Evolutionary conservation across 1,140 invertebrate species (phyloP).

Genomic region (Parasteatoda tepidariorum): DNA sequence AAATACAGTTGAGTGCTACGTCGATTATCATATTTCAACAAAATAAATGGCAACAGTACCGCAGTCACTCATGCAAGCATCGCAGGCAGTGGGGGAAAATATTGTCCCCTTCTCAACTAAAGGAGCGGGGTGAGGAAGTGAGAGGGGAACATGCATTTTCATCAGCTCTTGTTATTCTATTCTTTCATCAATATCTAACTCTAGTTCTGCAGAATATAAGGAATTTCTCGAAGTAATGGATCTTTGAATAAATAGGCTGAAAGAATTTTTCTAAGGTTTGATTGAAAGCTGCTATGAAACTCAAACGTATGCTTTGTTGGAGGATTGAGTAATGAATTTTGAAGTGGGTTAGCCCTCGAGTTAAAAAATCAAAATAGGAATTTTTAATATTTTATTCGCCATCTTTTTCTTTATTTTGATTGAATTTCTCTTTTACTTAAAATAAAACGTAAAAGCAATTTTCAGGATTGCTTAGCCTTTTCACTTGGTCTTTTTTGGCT

Average conservation of each 20-base stretch:
- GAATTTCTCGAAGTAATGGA: not conserved
- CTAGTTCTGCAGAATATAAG: not conserved
- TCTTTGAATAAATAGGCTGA: not conserved
- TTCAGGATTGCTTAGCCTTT: too few relatives aligned
- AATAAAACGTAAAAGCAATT: too few relatives aligned
- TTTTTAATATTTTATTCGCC: too few relatives aligned
- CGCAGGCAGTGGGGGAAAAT: not conserved
- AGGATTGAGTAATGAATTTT: too few relatives aligned
- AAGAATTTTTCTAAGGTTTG: not conserved
- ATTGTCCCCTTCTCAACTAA: not conserved
- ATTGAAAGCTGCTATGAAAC: not conserved
- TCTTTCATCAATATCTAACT: not conserved
- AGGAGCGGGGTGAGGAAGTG: not conserved
- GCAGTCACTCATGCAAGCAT: not conserved
- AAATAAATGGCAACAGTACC: not conserved
- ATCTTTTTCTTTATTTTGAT: too few relatives aligned
- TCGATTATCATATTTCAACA: not conserved
- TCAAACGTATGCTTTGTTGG: too few relatives aligned
- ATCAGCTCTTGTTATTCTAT: not conserved
- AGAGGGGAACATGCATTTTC: not conserved
- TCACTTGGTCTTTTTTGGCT: too few relatives aligned
- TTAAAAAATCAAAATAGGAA: too few relatives aligned
- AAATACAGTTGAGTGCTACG: not conserved
- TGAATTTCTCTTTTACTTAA: too few relatives aligned
- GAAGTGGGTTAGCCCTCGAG: too few relatives aligned